Conservation (phyloP, 1,140 invertebrate genomes). For the Agrypnia vestita region DNA sequence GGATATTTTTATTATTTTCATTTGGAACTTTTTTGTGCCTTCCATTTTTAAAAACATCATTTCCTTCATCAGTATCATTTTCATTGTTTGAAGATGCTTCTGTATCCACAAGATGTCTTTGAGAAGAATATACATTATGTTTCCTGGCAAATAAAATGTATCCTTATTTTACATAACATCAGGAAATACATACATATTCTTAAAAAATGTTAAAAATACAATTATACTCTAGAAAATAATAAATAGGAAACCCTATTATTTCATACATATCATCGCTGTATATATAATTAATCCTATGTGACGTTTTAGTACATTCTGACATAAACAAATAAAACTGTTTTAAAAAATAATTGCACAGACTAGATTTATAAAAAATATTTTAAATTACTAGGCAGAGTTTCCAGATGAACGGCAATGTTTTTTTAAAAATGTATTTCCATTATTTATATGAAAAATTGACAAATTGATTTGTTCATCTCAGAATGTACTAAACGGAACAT, state of each 20-base stretch:
- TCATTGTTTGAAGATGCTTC: constrained; percentile 33
- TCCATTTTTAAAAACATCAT: background rate
- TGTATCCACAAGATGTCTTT: constrained; percentile 53
- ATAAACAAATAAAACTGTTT: too few species aligned
- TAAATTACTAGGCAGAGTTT: background rate
- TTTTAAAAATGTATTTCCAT: constrained; percentile 31
- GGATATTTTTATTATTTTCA: background rate
- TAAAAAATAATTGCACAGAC: too few species aligned
- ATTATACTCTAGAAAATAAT: background rate
- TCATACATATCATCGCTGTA: too few species aligned
- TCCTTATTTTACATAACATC: background rate
- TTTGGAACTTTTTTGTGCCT: too few species aligned
- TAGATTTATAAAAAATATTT: too few species aligned
- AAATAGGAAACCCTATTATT: too few species aligned
- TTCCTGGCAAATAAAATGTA: constrained; percentile 51
- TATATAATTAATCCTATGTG: too few species aligned
- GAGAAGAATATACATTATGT: constrained; percentile 56
- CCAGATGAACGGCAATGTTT: background rate
- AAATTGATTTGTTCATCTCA: constrained; percentile 52
- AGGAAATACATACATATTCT: background rate
- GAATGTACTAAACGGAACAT: too few species aligned
- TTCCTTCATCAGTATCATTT: background rate
- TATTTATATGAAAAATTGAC: constrained; percentile 45
- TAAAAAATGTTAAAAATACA: background rate
- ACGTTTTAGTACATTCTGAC: too few species aligned